Evolutionary conservation across 2,797 vertebrate species (phyloP), one percentile per base, ranked within the genome.

Genomic region (Hypotaenidia okinawae): DNA sequence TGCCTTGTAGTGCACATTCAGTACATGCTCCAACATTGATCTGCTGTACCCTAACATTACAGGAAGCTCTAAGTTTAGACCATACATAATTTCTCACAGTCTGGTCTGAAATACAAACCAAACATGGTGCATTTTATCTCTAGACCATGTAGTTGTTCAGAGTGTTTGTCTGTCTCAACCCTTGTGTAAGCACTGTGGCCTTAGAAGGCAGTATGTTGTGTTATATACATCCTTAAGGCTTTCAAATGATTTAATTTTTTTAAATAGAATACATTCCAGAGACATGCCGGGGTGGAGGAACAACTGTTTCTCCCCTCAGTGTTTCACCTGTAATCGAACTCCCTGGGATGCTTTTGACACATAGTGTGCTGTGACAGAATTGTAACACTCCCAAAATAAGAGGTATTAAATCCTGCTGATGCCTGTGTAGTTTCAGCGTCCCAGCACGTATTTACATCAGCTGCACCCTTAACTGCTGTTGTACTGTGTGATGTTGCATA

Each of bases 401-500:
- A 91, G 18, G 28, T 5, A 69, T 28, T 66, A 74, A 69, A 72
- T 79, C 3, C 5, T 87, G 61, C 72, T 96, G 85, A 54, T 92
- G 51, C 32, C 86, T 68, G 21, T 18, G 51, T 2, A 25, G 88
- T 94, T 95, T 93, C 70, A 78, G 35, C 69, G 30, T 82, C 33
- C 45, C 66, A 62, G 69, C 72, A 82, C 3, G 11, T 45, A 76
- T 55, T 86, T 54, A 85, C 66, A 90, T 93, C 92, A 94, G 87
- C 88, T 94, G 67, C 61, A 92, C 58, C 75, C 49, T 78, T 90
- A 88, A 91, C 64, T 90, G 52, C 47, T 75, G 54, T 63, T 90
- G 68, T 90, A 63, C 83, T 72, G 15, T 90, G 78, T 82, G 66
- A 59, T 90, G 75, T 85, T 74, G 66, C 61, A 92, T 95, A 96